Percentiles rank a stretch among this genome's conserved stretches.
Evolutionary conservation across 30 jellyfish, hydroid and myxozoan species (phyloP).

Genomic region (Cassiopea andromeda): DNA sequence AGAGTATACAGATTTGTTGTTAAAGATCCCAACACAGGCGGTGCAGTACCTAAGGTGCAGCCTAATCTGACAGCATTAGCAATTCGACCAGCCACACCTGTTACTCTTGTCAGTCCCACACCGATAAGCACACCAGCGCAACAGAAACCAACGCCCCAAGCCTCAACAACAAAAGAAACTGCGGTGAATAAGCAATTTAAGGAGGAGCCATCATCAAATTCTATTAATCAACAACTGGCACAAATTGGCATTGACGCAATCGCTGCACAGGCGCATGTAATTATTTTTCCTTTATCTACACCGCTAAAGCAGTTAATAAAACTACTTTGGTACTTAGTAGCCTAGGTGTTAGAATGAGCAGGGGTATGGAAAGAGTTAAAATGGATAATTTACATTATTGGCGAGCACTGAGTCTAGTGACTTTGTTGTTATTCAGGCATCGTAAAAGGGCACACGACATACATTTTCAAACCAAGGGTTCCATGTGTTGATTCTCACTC

Average conservation of each 20-base stretch:
- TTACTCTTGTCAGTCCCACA: background rate
- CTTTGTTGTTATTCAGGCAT: no score
- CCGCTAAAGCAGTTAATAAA: background rate
- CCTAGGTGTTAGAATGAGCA: no score
- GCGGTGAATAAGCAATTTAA: background rate
- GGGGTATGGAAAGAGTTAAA: no score
- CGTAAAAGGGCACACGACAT: no score
- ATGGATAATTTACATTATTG: no score
- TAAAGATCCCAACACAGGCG: conserved; percentile 5
- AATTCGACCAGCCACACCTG: background rate
- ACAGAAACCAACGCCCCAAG: background rate
- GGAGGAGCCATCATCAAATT: conserved; percentile 4
- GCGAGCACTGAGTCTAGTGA: no score
- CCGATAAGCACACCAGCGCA: background rate
- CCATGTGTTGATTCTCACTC: no score
- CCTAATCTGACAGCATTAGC: background rate
- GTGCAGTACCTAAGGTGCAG: background rate
- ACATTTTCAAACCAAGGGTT: no score
- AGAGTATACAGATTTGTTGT: conserved; percentile 23
- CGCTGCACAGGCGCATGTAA: conserved; percentile 38
- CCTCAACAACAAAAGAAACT: background rate
- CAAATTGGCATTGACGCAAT: conserved; percentile 74
- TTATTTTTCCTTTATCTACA: background rate
- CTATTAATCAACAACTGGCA: conserved; percentile 61
- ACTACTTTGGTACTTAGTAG: no score